Evolutionary conservation across 2,888 invertebrate species (phyloP), one percentile per base, ranked within the genome.

Genomic region (Amphipoea oculea): DNA sequence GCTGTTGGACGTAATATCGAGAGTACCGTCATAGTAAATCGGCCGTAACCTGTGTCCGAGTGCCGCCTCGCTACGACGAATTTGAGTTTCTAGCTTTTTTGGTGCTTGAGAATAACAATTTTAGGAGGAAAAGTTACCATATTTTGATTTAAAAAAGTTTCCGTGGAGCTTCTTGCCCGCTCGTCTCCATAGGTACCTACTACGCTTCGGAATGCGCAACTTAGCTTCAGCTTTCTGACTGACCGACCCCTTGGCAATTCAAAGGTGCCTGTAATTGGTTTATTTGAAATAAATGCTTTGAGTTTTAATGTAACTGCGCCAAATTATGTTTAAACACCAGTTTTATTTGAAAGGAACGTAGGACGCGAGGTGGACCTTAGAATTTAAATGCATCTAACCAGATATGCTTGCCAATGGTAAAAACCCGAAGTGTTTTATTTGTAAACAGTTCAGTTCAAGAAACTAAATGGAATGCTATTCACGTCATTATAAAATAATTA

Each of bases 1-100:
- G 93, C 92, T 92, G 91, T 86, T 92, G 92, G 89, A 94, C 92
- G 94, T 95, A 94, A 94, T 92, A 94, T 91, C 92, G 90, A 93
- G 93, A 93, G 93, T 94, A 93, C 91, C 90, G 92, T 94, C 93
- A 76, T 95, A 95, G 95, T 95, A 94, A 95, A 95, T 95, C 94
- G 93, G 92, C 92, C 93, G 94, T 93, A 94, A 92, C 93, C 92
- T 93, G 93, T 89, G 88, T 90, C 89, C 86, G 78, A 81, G 91
- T 92, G 92, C 92, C 82, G 93, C 76, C 84, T 91, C 60, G 80
- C 89, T 89, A 85, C 89, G 90, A 86, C 92, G 93, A 95, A 94
- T 89, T 20, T 23, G 1, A 45, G 1, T 29, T 40, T 0, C 29
- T 60, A n/a, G 29, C 11, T 66, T 40, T 71, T 42, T 23, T 11